Percentiles rank a stretch among this genome's conserved stretches.
phyloP scores from a whole-genome alignment of 1,140 invertebrate species.

The Drosophila burlai region DNA sequence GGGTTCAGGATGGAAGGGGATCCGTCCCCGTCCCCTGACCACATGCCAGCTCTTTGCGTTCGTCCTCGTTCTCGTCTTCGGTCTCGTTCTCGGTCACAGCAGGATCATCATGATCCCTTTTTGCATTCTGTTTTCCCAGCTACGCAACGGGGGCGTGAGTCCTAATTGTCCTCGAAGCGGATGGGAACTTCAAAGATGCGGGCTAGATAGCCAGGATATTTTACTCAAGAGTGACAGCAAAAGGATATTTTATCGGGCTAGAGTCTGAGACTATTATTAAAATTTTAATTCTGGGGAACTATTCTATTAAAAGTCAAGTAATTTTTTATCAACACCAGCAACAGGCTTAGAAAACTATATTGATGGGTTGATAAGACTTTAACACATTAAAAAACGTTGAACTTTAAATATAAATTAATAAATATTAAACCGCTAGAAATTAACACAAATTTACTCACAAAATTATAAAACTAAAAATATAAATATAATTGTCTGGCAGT shows the following conservation, averaged over 20 bases:
- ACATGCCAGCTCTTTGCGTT: constrained; percentile 51
- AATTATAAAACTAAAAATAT: background rate
- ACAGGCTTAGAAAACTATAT: too few species aligned
- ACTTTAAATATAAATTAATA: background rate
- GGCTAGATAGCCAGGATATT: constrained; percentile 3
- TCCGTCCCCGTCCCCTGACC: constrained; percentile 38
- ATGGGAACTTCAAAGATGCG: constrained; percentile 20
- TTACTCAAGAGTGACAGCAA: background rate
- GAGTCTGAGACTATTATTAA: background rate
- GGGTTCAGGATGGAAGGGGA: constrained; percentile 26
- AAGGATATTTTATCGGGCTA: constrained; percentile 1
- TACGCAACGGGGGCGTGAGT: constrained; percentile 62
- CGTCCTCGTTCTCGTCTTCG: background rate
- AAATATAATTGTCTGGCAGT: background rate
- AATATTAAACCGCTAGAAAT: background rate
- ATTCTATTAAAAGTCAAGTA: too few species aligned
- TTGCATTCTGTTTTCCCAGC: constrained; percentile 39
- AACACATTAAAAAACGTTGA: too few species aligned
- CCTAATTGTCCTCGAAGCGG: constrained; percentile 55
- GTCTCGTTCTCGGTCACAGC: constrained; percentile 45
- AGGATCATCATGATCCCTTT: constrained; percentile 69
- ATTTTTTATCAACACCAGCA: too few species aligned
- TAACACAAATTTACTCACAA: too few species aligned
- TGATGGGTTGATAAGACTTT: too few species aligned
- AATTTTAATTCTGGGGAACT: background rate